Base-by-base conservation (phyloP, 2,888 invertebrate species). In the Apamea anceps region DNA sequence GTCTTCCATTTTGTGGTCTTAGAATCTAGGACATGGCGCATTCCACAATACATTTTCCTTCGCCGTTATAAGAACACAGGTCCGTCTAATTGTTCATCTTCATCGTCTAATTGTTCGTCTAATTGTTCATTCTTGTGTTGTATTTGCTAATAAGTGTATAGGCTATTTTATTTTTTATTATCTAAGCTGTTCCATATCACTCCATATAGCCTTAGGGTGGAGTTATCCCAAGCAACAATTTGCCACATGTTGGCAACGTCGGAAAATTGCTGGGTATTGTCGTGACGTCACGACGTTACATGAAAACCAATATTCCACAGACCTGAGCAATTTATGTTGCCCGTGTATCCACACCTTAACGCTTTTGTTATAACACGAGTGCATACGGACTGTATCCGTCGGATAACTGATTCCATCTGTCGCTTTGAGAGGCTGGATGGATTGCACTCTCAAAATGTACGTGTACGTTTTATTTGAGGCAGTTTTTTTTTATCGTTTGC, bases 331-430 rank as follows among this genome's bases (percentile, higher is more conserved):
- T 15, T 10, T 8, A 32, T 21, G 37, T 80, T 62, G 68, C 76
- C 25, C 62, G 82, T 76, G 25, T 80, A 75, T 10, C 6, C 60
- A 75, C 13, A 75, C 51, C 45, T 68, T 77, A 73, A 63, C 62
- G n/a, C 82, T 85, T 70, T 82, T 77, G 63, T 77, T 80, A 80
- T 80, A 75, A 68, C 65, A 68, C 57, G 60, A 75, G 37, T 75
- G 74, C 82, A 85, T 84, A 51, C 67, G 57, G n/a, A 75, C 45
- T 48, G 60, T 75, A 85, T 79, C 21, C 70, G 78, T 62, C 48
- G 75, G 65, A 79, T 85, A 85, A 82, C 84, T 79, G 86, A 85
- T 82, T 85, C 86, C 63, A 84, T 84, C 66, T 74, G 84, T 74
- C 77, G 81, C 77, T 84, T 82, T 85, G 77, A 85, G 74, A 77